Conservation (phyloP, 2,888 invertebrate species). For the Drosophila engyochracea region DNA sequence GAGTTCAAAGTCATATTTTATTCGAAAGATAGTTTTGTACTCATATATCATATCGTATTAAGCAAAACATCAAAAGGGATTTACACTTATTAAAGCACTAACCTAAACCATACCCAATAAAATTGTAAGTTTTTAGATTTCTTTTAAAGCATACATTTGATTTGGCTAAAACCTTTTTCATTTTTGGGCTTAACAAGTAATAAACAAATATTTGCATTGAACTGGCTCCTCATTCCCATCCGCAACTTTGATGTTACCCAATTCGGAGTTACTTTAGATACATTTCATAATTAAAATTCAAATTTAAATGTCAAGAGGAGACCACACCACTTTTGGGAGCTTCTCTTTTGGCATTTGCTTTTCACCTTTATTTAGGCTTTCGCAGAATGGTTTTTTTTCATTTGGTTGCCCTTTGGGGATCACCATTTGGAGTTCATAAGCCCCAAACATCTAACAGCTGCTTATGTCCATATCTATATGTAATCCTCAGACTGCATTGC, state of each 20-base stretch:
- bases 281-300: conserved; percentile 34
- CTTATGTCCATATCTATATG: neutral
- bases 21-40: neutral
- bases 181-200: neutral
- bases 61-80: neutral
- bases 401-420: conserved; percentile 4
- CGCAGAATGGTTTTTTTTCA: neutral
- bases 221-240: neutral
- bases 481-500: conserved; percentile 25
- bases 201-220: conserved; percentile 10
- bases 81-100: neutral
- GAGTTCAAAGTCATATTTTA: neutral
- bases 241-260: neutral
- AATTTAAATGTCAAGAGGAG: conserved; percentile 6
- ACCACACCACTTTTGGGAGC: conserved; percentile 3
- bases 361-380: conserved; percentile 1
- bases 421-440: conserved; percentile 8
- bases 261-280: neutral
- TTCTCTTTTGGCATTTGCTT: neutral
- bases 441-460: conserved; percentile 37
- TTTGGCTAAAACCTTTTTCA: neutral
- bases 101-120: neutral
- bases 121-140: neutral
- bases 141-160: neutral
- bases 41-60: too few species aligned